phyloP scores from a whole-genome alignment of 2,888 invertebrate genomes.

The Dryocosmus kuriphilus region DNA sequence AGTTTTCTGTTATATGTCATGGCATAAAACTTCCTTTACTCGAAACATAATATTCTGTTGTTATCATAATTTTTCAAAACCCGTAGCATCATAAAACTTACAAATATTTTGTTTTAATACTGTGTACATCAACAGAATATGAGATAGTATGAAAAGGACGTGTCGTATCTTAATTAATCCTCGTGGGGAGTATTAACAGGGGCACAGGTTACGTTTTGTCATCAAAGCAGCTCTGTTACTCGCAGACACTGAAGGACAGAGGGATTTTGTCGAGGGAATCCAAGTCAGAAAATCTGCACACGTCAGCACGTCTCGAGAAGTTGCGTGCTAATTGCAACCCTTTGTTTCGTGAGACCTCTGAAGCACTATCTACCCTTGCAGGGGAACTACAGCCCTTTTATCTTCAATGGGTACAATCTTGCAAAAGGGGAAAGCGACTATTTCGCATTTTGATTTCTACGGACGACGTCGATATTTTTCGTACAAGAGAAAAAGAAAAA shows the following conservation, averaged over 20 bases:
- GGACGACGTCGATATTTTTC: background rate
- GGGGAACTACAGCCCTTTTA: slow-evolving; percentile 8
- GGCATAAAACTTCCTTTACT: no score
- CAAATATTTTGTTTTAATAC: no score
- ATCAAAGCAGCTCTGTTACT: slow-evolving; percentile 14
- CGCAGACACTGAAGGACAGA: slow-evolving; percentile 3
- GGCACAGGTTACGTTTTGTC: slow-evolving; percentile 31
- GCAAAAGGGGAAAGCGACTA: slow-evolving; percentile 2
- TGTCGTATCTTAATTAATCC: slow-evolving; percentile 15
- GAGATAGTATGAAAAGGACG: background rate
- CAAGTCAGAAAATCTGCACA: slow-evolving; percentile 57
- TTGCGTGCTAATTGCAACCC: slow-evolving; percentile 58
- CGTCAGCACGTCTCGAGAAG: slow-evolving; percentile 62
- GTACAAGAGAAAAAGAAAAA: no score
- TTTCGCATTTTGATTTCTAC: background rate
- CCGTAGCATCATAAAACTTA: no score
- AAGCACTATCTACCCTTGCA: slow-evolving; percentile 21
- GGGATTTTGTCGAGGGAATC: slow-evolving; percentile 10
- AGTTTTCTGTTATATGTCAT: no score
- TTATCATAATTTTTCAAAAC: no score
- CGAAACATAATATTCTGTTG: no score
- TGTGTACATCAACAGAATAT: no score
- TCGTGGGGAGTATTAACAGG: background rate
- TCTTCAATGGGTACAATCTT: slow-evolving; percentile 21
- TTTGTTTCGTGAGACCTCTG: slow-evolving; percentile 19